A percentile compares a stretch with the other conserved stretches of the same genome.
Conservation (phyloP, 2,797 vertebrate genomes). For the Microctenopoma stevenorrisi region DNA sequence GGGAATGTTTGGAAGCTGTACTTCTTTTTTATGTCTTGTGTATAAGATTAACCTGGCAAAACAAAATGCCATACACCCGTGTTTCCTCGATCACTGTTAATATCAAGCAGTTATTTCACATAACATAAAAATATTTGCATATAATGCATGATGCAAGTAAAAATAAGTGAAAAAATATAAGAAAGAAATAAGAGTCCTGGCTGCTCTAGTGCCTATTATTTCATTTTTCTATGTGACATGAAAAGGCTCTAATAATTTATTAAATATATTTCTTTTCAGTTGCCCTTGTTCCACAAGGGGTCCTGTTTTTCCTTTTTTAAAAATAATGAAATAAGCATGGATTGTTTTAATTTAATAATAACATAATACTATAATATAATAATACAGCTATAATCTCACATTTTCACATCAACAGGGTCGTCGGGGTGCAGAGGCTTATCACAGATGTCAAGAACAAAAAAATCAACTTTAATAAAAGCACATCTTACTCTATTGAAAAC, state of each 20-base stretch:
- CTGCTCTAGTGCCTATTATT: background rate
- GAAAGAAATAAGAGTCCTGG: background rate
- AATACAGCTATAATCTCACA: background rate
- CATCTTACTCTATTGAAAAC: background rate
- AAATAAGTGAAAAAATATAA: background rate
- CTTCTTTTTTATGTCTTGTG: too few relatives aligned
- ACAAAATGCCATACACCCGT: too few relatives aligned
- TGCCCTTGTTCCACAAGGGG: background rate
- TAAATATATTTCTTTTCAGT: slow-evolving; percentile 10
- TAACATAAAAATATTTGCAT: background rate
- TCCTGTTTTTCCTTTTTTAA: slow-evolving; percentile 26
- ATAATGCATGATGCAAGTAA: background rate
- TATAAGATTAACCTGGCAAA: too few relatives aligned
- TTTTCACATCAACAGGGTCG: background rate
- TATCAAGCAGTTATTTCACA: background rate
- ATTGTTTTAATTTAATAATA: slow-evolving; percentile 9
- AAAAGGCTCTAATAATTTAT: slow-evolving; percentile 9
- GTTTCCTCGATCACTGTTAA: background rate
- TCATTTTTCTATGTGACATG: background rate
- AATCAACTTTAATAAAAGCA: background rate
- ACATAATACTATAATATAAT: background rate
- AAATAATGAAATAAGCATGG: slow-evolving; percentile 1
- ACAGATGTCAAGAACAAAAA: background rate
- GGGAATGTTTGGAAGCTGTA: background rate
- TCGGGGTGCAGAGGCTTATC: too few relatives aligned